Evolutionary conservation across 2,113 vertebrate genomes (phyloP).

Genomic region (Athene noctua): DNA sequence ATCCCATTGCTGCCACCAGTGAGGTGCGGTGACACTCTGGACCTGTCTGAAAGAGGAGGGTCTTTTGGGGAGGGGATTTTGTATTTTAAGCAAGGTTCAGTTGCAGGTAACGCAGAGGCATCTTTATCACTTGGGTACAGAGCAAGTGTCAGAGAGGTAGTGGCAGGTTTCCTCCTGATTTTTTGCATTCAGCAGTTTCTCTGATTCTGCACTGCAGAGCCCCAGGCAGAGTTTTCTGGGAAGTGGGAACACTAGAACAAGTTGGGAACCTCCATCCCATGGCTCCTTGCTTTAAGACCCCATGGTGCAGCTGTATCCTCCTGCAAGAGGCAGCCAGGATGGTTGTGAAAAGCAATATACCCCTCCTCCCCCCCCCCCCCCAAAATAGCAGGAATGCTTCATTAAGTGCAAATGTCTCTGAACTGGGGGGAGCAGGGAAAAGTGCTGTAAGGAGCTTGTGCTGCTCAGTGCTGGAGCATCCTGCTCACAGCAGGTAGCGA

Average conservation of each 20-base stretch:
- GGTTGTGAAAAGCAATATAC: not conserved
- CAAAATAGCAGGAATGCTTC: not conserved
- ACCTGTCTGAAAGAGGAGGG: not conserved
- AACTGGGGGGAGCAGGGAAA: not conserved
- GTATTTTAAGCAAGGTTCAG: not conserved
- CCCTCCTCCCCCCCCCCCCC: no score
- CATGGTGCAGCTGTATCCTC: not conserved
- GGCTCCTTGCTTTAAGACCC: not conserved
- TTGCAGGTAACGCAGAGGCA: not conserved
- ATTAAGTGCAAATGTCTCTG: not conserved
- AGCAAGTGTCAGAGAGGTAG: not conserved
- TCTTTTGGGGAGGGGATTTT: not conserved
- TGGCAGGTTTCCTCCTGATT: not conserved
- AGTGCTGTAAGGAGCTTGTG: not conserved
- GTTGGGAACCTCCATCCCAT: not conserved
- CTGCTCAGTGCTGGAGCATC: not conserved
- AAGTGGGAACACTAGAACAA: not conserved
- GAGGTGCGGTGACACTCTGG: not conserved
- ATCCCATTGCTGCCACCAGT: fast-evolving
- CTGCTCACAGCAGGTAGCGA: not conserved
- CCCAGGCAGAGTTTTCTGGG: not conserved
- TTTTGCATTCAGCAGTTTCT: not conserved
- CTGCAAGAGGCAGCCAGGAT: not conserved
- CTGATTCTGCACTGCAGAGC: not conserved
- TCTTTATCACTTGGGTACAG: not conserved